phyloP scores from a whole-genome alignment of 64 coral and sea anemone species.

The Montipora cactus region DNA sequence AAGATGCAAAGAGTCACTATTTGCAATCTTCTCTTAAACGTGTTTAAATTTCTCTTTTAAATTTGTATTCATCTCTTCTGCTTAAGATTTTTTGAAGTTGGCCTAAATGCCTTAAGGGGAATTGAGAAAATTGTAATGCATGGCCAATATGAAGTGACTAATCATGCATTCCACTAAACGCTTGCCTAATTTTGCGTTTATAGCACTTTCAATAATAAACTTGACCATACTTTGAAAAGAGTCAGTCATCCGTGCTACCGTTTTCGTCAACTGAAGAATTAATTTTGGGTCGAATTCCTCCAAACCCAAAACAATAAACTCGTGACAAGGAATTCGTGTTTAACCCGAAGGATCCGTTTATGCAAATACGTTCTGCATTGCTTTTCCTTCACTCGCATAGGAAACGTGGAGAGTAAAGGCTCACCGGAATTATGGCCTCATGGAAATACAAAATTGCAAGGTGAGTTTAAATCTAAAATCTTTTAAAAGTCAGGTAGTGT shows the following conservation, averaged over 20 bases:
- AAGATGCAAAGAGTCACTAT: too few relatives aligned
- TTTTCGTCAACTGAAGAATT: background rate
- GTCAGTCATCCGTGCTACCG: conserved; percentile 9
- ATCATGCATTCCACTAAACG: background rate
- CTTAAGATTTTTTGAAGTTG: too few relatives aligned
- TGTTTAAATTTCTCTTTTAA: too few relatives aligned
- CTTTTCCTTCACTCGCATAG: too few relatives aligned
- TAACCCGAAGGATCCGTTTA: background rate
- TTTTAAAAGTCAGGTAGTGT: background rate
- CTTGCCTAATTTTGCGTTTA: background rate
- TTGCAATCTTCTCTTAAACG: too few relatives aligned
- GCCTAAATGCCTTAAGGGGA: too few relatives aligned
- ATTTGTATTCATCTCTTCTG: too few relatives aligned
- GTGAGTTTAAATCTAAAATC: background rate
- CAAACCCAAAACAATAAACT: conserved; percentile 39
- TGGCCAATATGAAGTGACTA: too few relatives aligned
- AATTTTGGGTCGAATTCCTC: background rate
- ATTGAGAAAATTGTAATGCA: too few relatives aligned
- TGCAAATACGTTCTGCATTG: background rate
- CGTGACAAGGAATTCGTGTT: background rate
- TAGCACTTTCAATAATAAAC: background rate
- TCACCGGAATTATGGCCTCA: background rate
- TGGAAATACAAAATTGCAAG: conserved; percentile 16
- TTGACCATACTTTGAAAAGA: background rate
- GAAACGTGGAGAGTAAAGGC: background rate